Evolutionary conservation across 1,140 invertebrate genomes (phyloP).

Genomic region (Drosophila rhopaloa): DNA sequence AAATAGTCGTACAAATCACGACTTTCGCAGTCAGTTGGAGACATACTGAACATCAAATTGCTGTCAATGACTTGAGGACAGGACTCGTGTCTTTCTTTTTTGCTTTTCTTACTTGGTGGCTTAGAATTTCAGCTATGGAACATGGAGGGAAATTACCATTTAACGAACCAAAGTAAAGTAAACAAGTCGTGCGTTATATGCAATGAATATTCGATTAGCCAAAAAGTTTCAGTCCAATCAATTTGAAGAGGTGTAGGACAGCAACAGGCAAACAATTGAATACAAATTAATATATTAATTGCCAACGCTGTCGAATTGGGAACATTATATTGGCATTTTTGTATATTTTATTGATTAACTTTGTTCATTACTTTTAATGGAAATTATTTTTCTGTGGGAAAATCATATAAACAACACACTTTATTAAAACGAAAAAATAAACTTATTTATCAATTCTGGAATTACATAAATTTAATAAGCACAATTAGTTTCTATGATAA

Average conservation of each 20-base stretch:
- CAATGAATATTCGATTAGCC: slow-evolving; percentile 72
- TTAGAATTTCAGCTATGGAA: slow-evolving; percentile 76
- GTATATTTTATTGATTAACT: background rate
- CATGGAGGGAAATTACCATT: slow-evolving; percentile 68
- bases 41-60: slow-evolving; percentile 40
- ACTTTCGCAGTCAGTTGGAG: slow-evolving; percentile 27
- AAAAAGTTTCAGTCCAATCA: slow-evolving; percentile 31
- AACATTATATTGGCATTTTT: slow-evolving; percentile 1
- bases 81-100: slow-evolving; percentile 67
- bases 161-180: slow-evolving; percentile 48
- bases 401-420: background rate
- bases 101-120: slow-evolving; percentile 20
- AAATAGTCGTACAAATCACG: slow-evolving; percentile 48
- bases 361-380: background rate
- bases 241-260: slow-evolving; percentile 62
- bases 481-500: too few relatives aligned
- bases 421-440: too few relatives aligned
- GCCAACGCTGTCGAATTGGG: slow-evolving; percentile 5
- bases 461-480: too few relatives aligned
- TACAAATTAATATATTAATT: slow-evolving; percentile 62
- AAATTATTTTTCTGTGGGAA: background rate
- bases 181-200: slow-evolving; percentile 74
- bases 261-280: slow-evolving; percentile 41
- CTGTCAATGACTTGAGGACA: slow-evolving; percentile 72
- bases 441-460: too few relatives aligned